These are phyloP conservation scores for Gallinago jamesoni DNA, from an alignment of 2,113 vertebrate species.

Conservation along the genomic window DNA sequence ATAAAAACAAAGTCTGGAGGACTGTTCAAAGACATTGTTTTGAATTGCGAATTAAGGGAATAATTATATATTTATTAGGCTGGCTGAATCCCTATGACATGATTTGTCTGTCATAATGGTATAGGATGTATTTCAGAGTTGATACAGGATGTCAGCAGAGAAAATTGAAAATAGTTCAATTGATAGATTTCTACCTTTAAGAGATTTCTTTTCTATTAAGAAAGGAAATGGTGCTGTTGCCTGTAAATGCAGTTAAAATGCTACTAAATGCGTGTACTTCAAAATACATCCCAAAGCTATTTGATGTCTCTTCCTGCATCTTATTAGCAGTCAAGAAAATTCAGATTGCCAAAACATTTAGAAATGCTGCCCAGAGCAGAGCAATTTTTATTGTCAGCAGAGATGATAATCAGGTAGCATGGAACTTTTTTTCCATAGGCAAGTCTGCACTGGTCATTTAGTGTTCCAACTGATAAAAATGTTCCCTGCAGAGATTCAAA, in stretches of 20 bases:
- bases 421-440: not conserved
- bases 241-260: slow-evolving; percentile 16
- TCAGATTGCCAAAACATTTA: not conserved
- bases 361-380: not conserved
- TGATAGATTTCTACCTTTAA: slow-evolving; percentile 28
- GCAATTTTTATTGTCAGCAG: not conserved
- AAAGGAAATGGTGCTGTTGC: slow-evolving; percentile 2
- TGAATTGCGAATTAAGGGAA: not conserved
- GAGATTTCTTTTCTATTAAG: slow-evolving; percentile 2
- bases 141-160: not conserved
- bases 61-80: not conserved
- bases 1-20: not conserved
- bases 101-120: not conserved
- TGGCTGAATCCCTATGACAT: not conserved
- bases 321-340: slow-evolving; percentile 29
- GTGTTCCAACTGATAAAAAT: not conserved
- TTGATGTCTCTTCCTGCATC: not conserved
- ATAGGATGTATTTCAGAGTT: not conserved
- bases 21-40: not conserved
- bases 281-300: slow-evolving; percentile 18
- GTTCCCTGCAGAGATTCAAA: not conserved
- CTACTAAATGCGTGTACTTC: not conserved
- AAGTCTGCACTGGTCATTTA: slow-evolving; percentile 18
- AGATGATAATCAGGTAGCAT: not conserved
- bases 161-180: slow-evolving; percentile 41